Evolutionary conservation across 2,797 vertebrate genomes (phyloP).

Genomic region (Brachymystax lenok): DNA sequence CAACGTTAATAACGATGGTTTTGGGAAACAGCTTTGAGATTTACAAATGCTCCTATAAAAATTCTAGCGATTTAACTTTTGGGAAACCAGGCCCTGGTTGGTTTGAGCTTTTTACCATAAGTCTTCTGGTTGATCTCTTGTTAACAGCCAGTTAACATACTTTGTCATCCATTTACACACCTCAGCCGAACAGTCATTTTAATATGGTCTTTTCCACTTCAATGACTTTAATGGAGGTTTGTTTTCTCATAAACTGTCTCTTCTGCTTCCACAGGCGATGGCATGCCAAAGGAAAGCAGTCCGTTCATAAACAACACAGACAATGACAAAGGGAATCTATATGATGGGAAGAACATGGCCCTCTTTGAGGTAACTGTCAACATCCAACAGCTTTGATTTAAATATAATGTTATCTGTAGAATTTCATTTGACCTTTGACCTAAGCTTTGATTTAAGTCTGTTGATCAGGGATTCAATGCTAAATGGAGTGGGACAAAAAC

Average conservation of each 20-base stretch:
- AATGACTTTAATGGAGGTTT: background rate
- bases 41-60: too few species aligned
- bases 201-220: background rate
- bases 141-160: background rate
- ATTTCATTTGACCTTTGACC: background rate
- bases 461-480: too few species aligned
- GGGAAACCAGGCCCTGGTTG: background rate
- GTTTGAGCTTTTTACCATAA: background rate
- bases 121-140: background rate
- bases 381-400: background rate
- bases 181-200: background rate
- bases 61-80: too few species aligned
- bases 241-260: background rate
- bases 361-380: conserved; percentile 87
- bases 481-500: background rate
- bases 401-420: background rate
- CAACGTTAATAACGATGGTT: too few species aligned
- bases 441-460: background rate
- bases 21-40: too few species aligned
- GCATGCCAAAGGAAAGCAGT: conserved; percentile 84
- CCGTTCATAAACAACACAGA: conserved; percentile 87
- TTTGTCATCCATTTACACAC: background rate
- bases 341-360: conserved; percentile 95
- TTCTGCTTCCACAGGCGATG: conserved; percentile 80
- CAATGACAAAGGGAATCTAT: conserved; percentile 77